These are phyloP conservation scores for Villa cingulata DNA, from an alignment of 2,888 invertebrate species.

Conservation along the genomic window DNA sequence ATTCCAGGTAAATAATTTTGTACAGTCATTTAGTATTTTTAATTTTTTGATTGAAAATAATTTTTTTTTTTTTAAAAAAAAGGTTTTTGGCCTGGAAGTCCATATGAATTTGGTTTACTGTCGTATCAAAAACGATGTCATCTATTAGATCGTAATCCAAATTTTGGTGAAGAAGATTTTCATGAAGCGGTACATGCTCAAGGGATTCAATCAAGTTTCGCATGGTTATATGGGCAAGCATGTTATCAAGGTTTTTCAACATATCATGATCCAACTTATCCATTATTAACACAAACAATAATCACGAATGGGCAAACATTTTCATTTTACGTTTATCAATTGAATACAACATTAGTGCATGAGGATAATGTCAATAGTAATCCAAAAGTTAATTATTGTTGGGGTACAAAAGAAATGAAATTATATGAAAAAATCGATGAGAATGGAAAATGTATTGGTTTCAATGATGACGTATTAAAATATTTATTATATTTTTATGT, in stretches of 20 bases:
- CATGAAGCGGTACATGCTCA: constrained; percentile 55
- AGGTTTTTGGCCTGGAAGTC: constrained; percentile 78
- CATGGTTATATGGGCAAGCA: constrained; percentile 67
- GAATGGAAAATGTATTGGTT: constrained; percentile 52
- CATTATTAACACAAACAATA: constrained; percentile 74
- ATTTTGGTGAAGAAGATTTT: constrained; percentile 42
- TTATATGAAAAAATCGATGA: constrained; percentile 63
- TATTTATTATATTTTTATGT: constrained; percentile 59
- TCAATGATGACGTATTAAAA: constrained; percentile 67
- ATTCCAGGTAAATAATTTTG: constrained; percentile 48
- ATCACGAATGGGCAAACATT: constrained; percentile 78
- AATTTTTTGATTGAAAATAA: neutral
- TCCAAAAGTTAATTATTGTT: constrained; percentile 64
- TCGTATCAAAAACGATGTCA: constrained; percentile 58
- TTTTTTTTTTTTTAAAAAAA: constrained; percentile 14
- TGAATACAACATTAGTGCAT: constrained; percentile 69
- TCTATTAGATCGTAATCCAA: constrained; percentile 37
- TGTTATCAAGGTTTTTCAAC: constrained; percentile 80
- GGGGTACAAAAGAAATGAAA: constrained; percentile 55
- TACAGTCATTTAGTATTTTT: neutral
- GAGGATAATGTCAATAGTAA: constrained; percentile 49
- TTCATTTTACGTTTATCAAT: constrained; percentile 80
- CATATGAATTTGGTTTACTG: constrained; percentile 60
- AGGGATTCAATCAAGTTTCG: constrained; percentile 66
- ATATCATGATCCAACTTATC: constrained; percentile 81